Conservation (phyloP, 2,797 vertebrate species). For the Eulemur mongoz region DNA sequence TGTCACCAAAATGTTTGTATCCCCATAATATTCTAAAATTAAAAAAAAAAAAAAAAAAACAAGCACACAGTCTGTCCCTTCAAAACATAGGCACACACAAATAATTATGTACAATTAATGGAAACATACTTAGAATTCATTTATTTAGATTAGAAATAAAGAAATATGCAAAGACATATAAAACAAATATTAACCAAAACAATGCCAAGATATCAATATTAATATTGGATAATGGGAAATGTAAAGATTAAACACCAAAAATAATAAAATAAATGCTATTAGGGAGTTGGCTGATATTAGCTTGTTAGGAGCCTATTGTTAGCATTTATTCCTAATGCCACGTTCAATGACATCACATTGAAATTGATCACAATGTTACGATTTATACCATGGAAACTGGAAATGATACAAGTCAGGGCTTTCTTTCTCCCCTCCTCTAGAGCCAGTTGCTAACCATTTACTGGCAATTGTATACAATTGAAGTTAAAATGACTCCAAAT, state of each 20-base stretch:
- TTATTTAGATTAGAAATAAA: background rate
- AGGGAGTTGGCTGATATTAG: background rate
- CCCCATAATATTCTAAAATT: too few relatives aligned
- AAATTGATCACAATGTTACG: background rate
- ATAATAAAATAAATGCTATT: background rate
- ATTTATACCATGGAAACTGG: background rate
- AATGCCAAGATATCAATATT: background rate
- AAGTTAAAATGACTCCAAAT: background rate
- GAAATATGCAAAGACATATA: background rate
- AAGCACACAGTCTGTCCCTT: too few relatives aligned
- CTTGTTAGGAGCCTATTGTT: background rate
- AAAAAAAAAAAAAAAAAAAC: too few relatives aligned
- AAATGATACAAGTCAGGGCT: background rate
- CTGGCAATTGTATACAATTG: background rate
- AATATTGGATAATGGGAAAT: background rate
- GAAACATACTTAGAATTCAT: background rate
- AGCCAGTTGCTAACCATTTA: background rate
- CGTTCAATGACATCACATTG: background rate
- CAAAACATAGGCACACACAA: too few relatives aligned
- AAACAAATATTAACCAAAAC: background rate
- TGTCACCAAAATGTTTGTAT: too few relatives aligned
- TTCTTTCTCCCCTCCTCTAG: background rate
- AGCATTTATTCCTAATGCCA: background rate
- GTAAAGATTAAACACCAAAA: background rate
- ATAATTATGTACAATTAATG: background rate